phyloP scores from a whole-genome alignment of 1,140 invertebrate genomes.

The Cecropterus lyciades region DNA sequence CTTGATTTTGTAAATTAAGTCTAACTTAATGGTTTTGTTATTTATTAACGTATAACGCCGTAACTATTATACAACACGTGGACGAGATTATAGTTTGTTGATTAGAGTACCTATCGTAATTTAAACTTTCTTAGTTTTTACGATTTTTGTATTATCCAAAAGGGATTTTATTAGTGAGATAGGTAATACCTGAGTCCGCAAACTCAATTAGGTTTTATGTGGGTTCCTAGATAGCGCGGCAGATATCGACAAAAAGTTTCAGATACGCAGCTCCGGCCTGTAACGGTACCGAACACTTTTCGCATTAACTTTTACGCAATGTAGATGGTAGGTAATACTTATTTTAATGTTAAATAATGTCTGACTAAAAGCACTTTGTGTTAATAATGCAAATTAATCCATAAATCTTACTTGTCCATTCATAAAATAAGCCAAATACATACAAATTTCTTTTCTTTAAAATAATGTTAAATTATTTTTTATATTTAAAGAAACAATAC shows the following conservation, averaged over 20 bases:
- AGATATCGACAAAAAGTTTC: slow-evolving; percentile 20
- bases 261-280: not conserved
- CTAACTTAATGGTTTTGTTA: slow-evolving; percentile 13
- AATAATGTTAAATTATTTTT: no score
- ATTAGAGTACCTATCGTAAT: not conserved
- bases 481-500: no score
- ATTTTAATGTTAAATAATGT: not conserved
- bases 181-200: slow-evolving; percentile 2
- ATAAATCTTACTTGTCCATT: no score
- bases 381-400: no score
- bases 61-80: not conserved
- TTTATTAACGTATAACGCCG: slow-evolving; percentile 3
- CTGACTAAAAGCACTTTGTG: not conserved
- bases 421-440: no score
- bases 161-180: not conserved
- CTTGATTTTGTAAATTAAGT: slow-evolving; percentile 22
- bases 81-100: not conserved
- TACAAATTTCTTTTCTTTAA: no score
- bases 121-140: slow-evolving; percentile 4
- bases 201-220: slow-evolving; percentile 23
- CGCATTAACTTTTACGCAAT: not conserved
- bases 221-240: slow-evolving; percentile 19
- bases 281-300: not conserved
- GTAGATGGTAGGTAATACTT: not conserved
- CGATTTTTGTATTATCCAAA: not conserved